Evolutionary conservation across 2,113 vertebrate genomes (phyloP).

Genomic region (Apodemus sylvaticus): DNA sequence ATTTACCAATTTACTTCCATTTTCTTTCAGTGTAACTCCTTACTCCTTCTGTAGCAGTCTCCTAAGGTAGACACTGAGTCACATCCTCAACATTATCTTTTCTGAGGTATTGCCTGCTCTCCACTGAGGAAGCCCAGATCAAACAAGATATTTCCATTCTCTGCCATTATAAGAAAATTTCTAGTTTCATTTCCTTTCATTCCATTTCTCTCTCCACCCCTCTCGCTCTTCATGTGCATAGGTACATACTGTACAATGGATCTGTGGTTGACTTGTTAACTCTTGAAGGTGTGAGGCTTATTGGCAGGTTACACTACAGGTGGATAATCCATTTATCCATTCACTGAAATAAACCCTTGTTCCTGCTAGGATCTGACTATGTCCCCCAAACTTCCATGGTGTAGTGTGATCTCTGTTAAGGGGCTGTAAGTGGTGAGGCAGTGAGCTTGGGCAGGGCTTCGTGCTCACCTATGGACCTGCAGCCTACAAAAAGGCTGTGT

Average conservation of each 20-base stretch:
- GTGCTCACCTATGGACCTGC: background rate
- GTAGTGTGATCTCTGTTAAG: background rate
- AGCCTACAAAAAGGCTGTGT: background rate
- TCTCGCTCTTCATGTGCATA: background rate
- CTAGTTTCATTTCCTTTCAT: background rate
- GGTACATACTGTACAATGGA: no score
- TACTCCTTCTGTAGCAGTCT: background rate
- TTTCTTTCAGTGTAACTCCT: background rate
- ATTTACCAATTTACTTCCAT: background rate
- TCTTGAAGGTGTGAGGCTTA: background rate
- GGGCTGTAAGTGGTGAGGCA: background rate
- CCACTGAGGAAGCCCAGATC: background rate
- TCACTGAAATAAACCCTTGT: background rate
- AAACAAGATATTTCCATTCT: background rate
- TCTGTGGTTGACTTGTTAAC: background rate
- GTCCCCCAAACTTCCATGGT: background rate
- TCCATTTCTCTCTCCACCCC: accelerated
- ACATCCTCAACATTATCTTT: background rate
- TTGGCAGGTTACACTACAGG: background rate
- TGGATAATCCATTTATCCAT: background rate
- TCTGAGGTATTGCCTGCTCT: background rate
- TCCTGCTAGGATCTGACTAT: background rate
- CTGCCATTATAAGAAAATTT: background rate
- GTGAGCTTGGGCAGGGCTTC: background rate
- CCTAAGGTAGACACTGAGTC: background rate